Evolutionary conservation across 2,888 invertebrate genomes (phyloP).

Genomic region (Leucophenga maculata): DNA sequence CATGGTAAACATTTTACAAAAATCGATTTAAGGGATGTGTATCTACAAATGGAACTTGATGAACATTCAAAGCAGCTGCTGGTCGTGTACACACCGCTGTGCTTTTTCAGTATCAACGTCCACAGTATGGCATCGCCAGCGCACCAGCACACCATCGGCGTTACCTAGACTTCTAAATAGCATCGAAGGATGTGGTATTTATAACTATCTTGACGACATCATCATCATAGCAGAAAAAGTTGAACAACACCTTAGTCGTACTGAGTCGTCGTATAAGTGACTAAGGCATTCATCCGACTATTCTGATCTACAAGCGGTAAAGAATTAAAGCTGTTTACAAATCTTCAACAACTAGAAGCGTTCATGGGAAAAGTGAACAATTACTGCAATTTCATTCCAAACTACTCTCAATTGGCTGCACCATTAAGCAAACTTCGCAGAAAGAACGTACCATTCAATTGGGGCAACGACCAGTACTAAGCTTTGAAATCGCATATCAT

Average conservation of each 20-base stretch:
- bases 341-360: slow-evolving; percentile 40
- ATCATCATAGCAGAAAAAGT: slow-evolving; percentile 41
- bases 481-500: slow-evolving; percentile 38
- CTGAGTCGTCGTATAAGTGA: slow-evolving; percentile 41
- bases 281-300: slow-evolving; percentile 22
- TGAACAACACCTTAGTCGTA: slow-evolving; percentile 51
- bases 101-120: neutral
- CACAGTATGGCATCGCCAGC: neutral
- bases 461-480: slow-evolving; percentile 42
- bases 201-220: slow-evolving; percentile 13
- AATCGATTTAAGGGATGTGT: too few relatives aligned
- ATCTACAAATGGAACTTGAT: neutral
- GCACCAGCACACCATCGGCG: neutral
- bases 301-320: slow-evolving; percentile 14
- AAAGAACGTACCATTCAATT: slow-evolving; percentile 44
- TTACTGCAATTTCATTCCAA: slow-evolving; percentile 45
- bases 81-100: neutral
- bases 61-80: neutral
- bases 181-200: slow-evolving; percentile 1
- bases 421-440: slow-evolving; percentile 47
- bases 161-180: neutral
- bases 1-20: too few relatives aligned
- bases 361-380: slow-evolving; percentile 61
- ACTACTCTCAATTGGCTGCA: slow-evolving; percentile 44
- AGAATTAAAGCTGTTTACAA: slow-evolving; percentile 8